phyloP scores from a whole-genome alignment of 2,888 invertebrate species.

The Deilephila elpenor region DNA sequence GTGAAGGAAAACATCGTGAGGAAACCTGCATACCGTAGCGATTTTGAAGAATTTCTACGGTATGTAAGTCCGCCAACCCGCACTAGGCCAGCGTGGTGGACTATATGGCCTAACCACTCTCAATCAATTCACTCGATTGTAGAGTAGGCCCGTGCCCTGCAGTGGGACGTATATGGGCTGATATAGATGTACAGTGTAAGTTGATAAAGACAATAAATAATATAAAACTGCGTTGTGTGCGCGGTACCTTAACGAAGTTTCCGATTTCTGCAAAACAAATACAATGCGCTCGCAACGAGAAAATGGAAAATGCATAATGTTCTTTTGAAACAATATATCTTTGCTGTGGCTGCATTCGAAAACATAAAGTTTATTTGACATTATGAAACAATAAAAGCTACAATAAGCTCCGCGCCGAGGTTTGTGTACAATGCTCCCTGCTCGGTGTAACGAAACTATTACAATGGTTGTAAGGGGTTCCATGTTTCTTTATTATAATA shows the following conservation, averaged over 20 bases:
- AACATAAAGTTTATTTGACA: constrained; percentile 6
- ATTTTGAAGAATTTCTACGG: no score
- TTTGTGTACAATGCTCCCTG: background rate
- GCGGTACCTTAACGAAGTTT: background rate
- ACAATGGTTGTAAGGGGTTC: background rate
- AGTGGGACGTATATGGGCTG: no score
- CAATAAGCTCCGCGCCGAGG: background rate
- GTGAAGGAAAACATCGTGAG: no score
- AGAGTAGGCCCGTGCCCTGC: no score
- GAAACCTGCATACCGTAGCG: no score
- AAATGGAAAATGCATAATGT: constrained; percentile 17
- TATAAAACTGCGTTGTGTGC: background rate
- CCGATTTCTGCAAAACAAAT: constrained; percentile 20
- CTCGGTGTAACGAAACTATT: background rate
- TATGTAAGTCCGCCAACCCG: no score
- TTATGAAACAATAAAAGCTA: constrained; percentile 14
- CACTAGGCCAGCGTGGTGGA: no score
- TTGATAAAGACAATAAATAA: background rate
- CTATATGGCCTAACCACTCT: no score
- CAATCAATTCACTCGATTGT: no score
- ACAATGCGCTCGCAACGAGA: background rate
- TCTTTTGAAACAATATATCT: constrained; percentile 21
- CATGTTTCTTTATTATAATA: background rate
- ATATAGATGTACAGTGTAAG: background rate
- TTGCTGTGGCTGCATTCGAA: background rate